These are phyloP conservation scores for Amiota mariae DNA, from an alignment of 2,888 invertebrate genomes.

Conservation along the genomic window DNA sequence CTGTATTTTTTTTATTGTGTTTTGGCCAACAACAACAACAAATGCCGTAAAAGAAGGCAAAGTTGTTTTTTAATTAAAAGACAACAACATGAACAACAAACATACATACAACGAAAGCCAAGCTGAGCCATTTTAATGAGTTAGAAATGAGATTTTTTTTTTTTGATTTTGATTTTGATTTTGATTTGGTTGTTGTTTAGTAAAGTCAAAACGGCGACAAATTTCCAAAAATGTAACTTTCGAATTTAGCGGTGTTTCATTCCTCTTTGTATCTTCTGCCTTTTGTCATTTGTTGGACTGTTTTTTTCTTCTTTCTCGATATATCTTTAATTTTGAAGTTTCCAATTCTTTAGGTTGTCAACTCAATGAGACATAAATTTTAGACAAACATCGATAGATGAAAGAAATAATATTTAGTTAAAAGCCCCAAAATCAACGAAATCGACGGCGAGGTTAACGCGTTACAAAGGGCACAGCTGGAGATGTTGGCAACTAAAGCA, in stretches of 20 bases:
- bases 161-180: neutral
- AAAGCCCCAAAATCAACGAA: conserved; percentile 40
- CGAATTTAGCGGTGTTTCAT: conserved; percentile 67
- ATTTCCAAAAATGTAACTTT: conserved; percentile 69
- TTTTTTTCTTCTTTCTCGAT: conserved; percentile 22
- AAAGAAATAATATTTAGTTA: conserved; percentile 47
- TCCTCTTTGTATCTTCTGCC: conserved; percentile 40
- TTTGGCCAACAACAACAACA: neutral
- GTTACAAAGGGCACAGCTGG: conserved; percentile 49
- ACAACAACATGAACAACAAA: conserved; percentile 35
- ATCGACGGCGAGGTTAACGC: conserved; percentile 53
- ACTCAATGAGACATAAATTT: conserved; percentile 68
- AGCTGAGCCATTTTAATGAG: conserved; percentile 49
- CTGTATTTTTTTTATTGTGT: conserved; percentile 33
- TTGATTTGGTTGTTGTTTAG: conserved; percentile 31
- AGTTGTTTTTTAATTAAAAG: conserved; percentile 60
- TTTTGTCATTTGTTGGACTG: conserved; percentile 34
- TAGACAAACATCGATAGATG: conserved; percentile 48
- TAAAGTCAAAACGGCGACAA: conserved; percentile 37
- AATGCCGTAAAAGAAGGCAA: conserved; percentile 55
- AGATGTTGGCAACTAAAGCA: conserved; percentile 60
- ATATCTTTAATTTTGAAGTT: conserved; percentile 29
- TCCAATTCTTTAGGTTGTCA: conserved; percentile 67
- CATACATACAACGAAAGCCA: conserved; percentile 44
- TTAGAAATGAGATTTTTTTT: conserved; percentile 55